These are phyloP conservation scores for Clarias laeviceps DNA, from an alignment of 2,797 vertebrate genomes.

Conservation along the genomic window DNA sequence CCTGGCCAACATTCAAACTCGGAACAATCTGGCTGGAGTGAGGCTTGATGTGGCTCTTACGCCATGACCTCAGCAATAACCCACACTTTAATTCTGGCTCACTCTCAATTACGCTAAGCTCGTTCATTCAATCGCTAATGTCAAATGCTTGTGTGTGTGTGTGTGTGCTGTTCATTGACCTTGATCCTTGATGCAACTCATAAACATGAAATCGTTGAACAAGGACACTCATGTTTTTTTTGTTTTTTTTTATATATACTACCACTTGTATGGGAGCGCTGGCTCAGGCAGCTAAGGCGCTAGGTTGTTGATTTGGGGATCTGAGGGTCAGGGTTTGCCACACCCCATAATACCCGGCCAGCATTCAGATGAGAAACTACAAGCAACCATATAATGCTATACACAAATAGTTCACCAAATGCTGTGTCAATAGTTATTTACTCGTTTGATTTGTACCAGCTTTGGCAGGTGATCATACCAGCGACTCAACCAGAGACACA, in stretches of 20 bases:
- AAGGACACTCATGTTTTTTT: no score
- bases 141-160: conserved; percentile 49
- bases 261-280: no score
- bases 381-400: not conserved
- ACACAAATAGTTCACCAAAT: not conserved
- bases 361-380: not conserved
- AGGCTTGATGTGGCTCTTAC: conserved; percentile 63
- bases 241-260: no score
- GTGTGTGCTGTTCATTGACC: not conserved
- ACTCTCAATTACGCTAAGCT: conserved; percentile 69
- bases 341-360: no score
- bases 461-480: not conserved
- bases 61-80: conserved; percentile 63
- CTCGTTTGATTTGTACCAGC: not conserved
- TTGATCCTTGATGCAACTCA: conserved; percentile 6
- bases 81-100: conserved; percentile 71
- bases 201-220: not conserved
- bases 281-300: no score
- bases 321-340: no score
- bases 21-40: conserved; percentile 76
- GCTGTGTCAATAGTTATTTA: not conserved
- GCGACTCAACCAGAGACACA: not conserved
- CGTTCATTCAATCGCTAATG: conserved; percentile 64
- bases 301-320: no score
- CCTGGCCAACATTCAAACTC: conserved; percentile 67